A percentile compares a stretch with the other conserved stretches of the same genome.
Evolutionary conservation across 2,888 invertebrate species (phyloP).

Genomic region (Sylvicola cinctus): DNA sequence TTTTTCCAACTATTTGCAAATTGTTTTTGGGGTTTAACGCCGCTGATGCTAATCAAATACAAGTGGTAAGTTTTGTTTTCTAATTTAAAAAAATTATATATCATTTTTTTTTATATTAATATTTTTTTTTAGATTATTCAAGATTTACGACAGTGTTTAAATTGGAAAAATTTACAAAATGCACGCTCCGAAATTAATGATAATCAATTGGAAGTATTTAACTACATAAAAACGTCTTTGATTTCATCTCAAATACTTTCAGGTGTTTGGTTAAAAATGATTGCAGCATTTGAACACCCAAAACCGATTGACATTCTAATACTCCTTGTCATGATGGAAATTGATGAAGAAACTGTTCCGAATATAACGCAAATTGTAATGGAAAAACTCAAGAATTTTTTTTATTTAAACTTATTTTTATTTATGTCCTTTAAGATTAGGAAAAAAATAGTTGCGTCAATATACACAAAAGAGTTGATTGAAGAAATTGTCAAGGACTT

Average conservation of each 20-base stretch:
- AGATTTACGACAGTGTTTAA: conserved; percentile 17
- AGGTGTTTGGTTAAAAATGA: conserved; percentile 18
- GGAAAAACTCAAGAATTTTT: conserved; percentile 19
- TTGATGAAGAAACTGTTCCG: conserved; percentile 34
- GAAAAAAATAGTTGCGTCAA: conserved; percentile 36
- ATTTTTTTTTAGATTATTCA: conserved; percentile 13
- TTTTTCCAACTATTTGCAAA: conserved; percentile 16
- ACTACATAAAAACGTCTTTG: conserved; percentile 16
- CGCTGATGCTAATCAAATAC: conserved; percentile 16
- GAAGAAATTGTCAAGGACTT: conserved; percentile 33
- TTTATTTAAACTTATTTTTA: conserved; percentile 24
- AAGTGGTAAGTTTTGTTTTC: conserved; percentile 12
- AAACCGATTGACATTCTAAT: conserved; percentile 48
- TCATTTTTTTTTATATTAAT: conserved; percentile 1
- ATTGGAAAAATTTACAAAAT: conserved; percentile 5
- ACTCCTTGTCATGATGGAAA: conserved; percentile 40
- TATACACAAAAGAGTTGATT: conserved; percentile 34
- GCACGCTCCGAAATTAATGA: conserved; percentile 10
- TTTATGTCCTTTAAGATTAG: conserved; percentile 14
- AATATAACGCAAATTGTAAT: conserved; percentile 36
- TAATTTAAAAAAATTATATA: background rate
- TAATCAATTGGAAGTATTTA: conserved; percentile 18
- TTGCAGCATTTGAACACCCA: conserved; percentile 10
- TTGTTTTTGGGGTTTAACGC: conserved; percentile 17
- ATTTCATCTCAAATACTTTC: conserved; percentile 20